These are phyloP conservation scores for Pyrgilauda ruficollis DNA, from an alignment of 2,113 vertebrate genomes.

Conservation along the genomic window DNA sequence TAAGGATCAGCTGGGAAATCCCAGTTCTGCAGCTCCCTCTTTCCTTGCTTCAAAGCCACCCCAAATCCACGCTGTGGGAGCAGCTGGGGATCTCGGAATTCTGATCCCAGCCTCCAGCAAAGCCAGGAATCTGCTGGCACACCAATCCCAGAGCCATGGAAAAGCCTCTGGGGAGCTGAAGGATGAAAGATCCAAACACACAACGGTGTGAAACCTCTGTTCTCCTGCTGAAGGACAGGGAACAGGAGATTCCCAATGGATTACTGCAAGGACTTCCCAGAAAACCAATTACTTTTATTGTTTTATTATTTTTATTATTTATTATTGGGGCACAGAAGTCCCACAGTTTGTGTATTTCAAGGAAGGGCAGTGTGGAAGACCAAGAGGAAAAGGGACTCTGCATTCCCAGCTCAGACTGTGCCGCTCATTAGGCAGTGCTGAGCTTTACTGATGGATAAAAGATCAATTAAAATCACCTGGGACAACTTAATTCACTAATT, in stretches of 20 bases:
- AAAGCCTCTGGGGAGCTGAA: neutral
- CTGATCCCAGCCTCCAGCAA: neutral
- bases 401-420: neutral
- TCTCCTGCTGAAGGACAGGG: neutral
- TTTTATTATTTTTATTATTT: no score
- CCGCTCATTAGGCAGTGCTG: neutral
- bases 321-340: no score
- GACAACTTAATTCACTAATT: neutral
- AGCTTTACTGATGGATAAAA: neutral
- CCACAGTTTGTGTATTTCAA: fast-evolving
- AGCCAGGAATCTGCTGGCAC: neutral
- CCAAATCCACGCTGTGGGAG: neutral
- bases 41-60: neutral
- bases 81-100: neutral
- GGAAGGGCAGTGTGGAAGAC: neutral
- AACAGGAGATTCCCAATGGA: neutral
- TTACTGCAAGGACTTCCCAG: neutral
- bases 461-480: no score
- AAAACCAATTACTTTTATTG: neutral
- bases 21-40: neutral
- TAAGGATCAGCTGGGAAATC: neutral
- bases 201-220: fast-evolving
- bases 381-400: neutral
- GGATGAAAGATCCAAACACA: fast-evolving
- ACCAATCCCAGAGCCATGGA: neutral